Evolutionary conservation across 2,797 vertebrate genomes (phyloP), one percentile per base, ranked within the genome.

Genomic region (Balearica regulorum): DNA sequence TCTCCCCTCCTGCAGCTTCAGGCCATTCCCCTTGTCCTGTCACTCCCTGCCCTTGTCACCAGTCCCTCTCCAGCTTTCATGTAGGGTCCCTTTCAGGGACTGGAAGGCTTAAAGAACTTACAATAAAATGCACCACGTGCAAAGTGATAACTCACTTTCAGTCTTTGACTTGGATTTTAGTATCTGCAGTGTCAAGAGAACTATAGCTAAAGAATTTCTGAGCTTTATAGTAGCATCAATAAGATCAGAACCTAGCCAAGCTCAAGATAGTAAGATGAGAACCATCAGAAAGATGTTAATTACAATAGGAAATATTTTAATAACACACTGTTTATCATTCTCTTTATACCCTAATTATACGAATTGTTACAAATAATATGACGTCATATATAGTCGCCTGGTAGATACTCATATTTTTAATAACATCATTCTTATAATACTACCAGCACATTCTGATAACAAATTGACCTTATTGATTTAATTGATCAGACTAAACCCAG

Each of bases 351-450:
- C 1, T 33, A 66, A 60, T 65, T 26, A 43, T 22, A 28, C 21
- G 28, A 90, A 66, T 75, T 41, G 4, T 25, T 54, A 55, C 18
- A 33, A 76, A 90, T 90, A 64, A n/a, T 64, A 54, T 35, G 22
- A 25, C 3, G 1, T 39, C 43, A 54, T 17, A 12, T 7, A 4
- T 12, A 37, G 22, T 44, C 4, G 4, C 18, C 33, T 64, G 55
- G 29, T 44, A 68, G 20, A 20, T 60, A 75, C 8, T 29, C 31
- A 6, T 60, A 28, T 44, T 41, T 43, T 71, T 60, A 44, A 19
- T 28, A 41, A 8, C 1, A 2, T 29, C 19, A 24, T 33, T 11
- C 12, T 25, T 85, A 0, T 5, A 9, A 58, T 41, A 14, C 11
- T 53, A 20, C 26, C 31, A 51, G 41, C 41, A 73, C 22, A 44